Evolutionary conservation across 2,797 vertebrate species (phyloP).

Genomic region (Euthynnus affinis): DNA sequence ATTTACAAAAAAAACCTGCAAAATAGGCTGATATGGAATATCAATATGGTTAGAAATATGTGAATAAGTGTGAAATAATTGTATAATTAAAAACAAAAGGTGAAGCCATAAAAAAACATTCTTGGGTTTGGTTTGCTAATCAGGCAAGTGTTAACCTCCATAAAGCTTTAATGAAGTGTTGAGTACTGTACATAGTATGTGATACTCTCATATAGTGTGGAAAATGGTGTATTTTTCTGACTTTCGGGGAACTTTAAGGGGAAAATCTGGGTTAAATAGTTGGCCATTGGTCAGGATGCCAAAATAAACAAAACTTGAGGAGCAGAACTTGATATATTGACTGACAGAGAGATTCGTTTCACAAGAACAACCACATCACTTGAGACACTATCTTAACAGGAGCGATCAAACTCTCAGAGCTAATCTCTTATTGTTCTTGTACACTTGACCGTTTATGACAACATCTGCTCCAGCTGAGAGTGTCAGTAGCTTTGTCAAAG

Average conservation of each 20-base stretch:
- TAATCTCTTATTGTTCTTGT: conserved; percentile 60
- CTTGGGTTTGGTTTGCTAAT: too few species aligned
- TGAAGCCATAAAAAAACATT: not conserved
- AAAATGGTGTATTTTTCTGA: conserved; percentile 8
- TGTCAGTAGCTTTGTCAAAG: conserved; percentile 55
- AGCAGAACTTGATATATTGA: conserved; percentile 32
- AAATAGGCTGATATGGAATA: too few species aligned
- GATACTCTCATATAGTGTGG: not conserved
- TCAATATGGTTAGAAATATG: not conserved
- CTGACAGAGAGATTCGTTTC: conserved; percentile 25
- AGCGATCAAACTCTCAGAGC: conserved; percentile 34
- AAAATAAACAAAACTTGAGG: conserved; percentile 40
- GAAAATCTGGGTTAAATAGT: not conserved
- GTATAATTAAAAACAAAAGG: not conserved
- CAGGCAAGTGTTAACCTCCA: not conserved
- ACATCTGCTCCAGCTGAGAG: conserved; percentile 69
- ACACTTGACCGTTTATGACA: conserved; percentile 50
- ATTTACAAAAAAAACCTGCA: too few species aligned
- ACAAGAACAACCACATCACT: conserved; percentile 21
- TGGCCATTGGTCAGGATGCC: conserved; percentile 3
- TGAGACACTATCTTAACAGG: conserved; percentile 43
- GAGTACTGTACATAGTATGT: too few species aligned
- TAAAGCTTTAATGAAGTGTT: not conserved
- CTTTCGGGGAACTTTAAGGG: conserved; percentile 7
- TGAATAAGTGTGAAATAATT: not conserved